Base-by-base conservation (phyloP, 2,113 vertebrate species). In the Trogon surrucura region DNA sequence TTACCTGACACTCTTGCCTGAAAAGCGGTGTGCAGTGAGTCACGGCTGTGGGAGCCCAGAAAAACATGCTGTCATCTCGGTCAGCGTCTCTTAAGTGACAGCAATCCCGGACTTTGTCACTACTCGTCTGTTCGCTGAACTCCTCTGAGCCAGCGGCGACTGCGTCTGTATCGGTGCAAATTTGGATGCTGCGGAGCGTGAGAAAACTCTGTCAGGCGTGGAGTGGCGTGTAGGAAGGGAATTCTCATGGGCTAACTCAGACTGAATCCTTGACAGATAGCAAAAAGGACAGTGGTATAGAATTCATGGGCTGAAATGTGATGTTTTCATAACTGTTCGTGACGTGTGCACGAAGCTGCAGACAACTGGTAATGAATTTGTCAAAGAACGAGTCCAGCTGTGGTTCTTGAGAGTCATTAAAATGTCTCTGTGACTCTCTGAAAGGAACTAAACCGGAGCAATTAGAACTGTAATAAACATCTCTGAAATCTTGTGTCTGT, bases 361-460 rank as follows among this genome's bases (percentile, higher is more conserved):
- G 83, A 84, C 72, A 57, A 57, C 75, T 78, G 78, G 38, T 25
- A n/a, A 13, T 41, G 36, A 62, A 21, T 51, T 61, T 5, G 1
- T 38, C 36, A 29, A 75, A 78, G 82, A 67, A n/a, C 0, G 3
- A 67, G 53, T 88, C 82, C 79, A 90, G 91, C 85, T 95, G 72
- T 86, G 85, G 38, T 29, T 84, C 56, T 71, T 90, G 56, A 48
- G 78, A 77, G 71, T 47, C 23, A 26, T 88, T 91, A 48, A 53
- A 74, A 86, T 44, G 60, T 44, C 74, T 92, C 48, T 66, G 4
- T 87, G 70, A 19, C 51, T 82, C 0, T 3, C 73, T 91, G 95
- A 88, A 86, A 92, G 88, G 93, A 69, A 77, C 36, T 86, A 72
- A 41, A 84, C 29, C 73, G 93, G 69, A 87, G 85, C 70, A 87